phyloP scores from a whole-genome alignment of 2,888 invertebrate species.

The Carterocephalus palaemon region DNA sequence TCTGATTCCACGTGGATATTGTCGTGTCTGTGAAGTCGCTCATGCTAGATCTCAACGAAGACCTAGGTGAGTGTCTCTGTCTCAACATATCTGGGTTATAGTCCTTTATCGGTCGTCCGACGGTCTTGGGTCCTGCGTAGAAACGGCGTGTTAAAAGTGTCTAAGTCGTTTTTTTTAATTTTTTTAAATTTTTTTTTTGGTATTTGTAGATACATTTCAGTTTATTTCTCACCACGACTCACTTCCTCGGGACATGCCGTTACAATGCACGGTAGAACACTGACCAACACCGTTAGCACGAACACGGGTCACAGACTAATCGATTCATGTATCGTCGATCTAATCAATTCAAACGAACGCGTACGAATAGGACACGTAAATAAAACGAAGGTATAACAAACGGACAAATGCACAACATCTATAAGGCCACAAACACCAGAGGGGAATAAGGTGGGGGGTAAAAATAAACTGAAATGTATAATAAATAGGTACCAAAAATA shows the following conservation, averaged over 20 bases:
- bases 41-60: constrained; percentile 68
- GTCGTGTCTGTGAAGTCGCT: constrained; percentile 76
- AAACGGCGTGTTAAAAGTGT: constrained; percentile 41
- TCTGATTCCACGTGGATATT: constrained; percentile 71
- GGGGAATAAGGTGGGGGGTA: constrained; percentile 47
- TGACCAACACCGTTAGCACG: constrained; percentile 67
- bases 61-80: constrained; percentile 63
- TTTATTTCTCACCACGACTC: constrained; percentile 64
- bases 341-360: constrained; percentile 33
- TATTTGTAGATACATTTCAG: constrained; percentile 67
- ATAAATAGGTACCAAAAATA: constrained; percentile 64
- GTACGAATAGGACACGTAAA: constrained; percentile 27
- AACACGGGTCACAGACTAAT: constrained; percentile 49
- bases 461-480: constrained; percentile 79
- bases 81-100: constrained; percentile 66
- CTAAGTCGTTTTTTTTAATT: constrained; percentile 26
- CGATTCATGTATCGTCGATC: constrained; percentile 9
- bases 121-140: constrained; percentile 62
- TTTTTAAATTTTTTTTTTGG: constrained; percentile 14
- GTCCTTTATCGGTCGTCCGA: constrained; percentile 68
- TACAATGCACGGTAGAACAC: constrained; percentile 38
- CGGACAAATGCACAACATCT: constrained; percentile 45
- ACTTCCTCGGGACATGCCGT: constrained; percentile 45
- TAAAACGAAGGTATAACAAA: constrained; percentile 31
- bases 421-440: constrained; percentile 56